These are phyloP conservation scores for Heterotis niloticus DNA, from an alignment of 2,113 vertebrate species.

Conservation along the genomic window DNA sequence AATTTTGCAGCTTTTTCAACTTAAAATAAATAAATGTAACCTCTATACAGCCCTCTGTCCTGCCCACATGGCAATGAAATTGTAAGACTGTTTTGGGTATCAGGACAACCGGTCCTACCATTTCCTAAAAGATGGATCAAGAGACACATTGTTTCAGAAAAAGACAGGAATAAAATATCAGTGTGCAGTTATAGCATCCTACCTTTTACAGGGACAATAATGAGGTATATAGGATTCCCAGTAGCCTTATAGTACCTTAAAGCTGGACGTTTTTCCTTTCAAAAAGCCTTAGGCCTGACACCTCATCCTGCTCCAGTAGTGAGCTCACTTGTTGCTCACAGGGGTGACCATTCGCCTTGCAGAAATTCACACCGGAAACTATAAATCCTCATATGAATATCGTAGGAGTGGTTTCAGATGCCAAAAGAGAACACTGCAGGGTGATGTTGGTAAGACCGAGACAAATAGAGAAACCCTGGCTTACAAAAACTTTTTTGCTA, in stretches of 20 bases:
- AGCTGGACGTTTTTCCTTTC: conserved; percentile 66
- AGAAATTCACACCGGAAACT: too few species aligned
- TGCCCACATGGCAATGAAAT: too few species aligned
- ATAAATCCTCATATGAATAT: too few species aligned
- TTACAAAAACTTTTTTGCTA: too few species aligned
- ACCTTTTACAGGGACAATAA: conserved; percentile 40
- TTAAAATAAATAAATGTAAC: too few species aligned
- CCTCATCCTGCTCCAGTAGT: conserved; percentile 37
- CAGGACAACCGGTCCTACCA: conserved; percentile 1
- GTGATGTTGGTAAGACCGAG: too few species aligned
- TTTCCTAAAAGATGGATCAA: conserved; percentile 1
- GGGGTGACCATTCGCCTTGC: too few species aligned
- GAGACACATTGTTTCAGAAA: conserved; percentile 24
- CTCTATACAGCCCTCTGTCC: too few species aligned
- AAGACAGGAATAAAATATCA: conserved; percentile 38
- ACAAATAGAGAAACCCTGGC: too few species aligned
- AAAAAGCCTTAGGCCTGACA: conserved; percentile 53
- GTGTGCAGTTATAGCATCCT: too few species aligned
- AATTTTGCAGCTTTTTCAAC: background rate
- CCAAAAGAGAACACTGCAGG: too few species aligned
- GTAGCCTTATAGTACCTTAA: conserved; percentile 50
- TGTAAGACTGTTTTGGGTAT: background rate
- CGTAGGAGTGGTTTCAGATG: too few species aligned
- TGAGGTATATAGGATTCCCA: conserved; percentile 52
- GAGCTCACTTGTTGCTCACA: background rate